These are phyloP conservation scores for Xiphorhynchus elegans DNA, from an alignment of 2,113 vertebrate species.

Conservation along the genomic window DNA sequence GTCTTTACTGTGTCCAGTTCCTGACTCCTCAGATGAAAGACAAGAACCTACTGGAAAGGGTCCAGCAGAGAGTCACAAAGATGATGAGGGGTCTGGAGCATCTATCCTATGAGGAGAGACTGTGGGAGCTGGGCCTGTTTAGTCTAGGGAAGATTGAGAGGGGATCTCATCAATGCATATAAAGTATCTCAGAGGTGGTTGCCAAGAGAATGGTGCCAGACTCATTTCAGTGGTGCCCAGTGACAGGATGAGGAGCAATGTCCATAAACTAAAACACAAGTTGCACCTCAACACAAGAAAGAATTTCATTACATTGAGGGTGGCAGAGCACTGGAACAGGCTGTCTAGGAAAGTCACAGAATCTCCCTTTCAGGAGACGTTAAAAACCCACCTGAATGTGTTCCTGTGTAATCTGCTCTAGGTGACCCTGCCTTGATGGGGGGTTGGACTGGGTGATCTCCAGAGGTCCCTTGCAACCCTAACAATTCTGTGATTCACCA, in stretches of 20 bases:
- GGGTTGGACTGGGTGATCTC: not conserved
- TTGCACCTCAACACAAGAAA: not conserved
- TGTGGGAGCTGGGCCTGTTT: not conserved
- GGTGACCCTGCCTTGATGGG: not conserved
- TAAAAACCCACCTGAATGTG: not conserved
- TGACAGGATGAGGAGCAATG: not conserved
- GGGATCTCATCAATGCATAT: not conserved
- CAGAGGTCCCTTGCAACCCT: not conserved
- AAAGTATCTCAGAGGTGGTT: not conserved
- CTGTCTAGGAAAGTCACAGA: not conserved
- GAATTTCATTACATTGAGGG: not conserved
- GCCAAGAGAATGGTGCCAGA: not conserved
- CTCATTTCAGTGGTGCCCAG: not conserved
- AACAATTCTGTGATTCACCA: not conserved
- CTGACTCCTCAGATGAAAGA: not conserved
- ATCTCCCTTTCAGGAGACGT: not conserved
- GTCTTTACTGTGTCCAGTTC: not conserved
- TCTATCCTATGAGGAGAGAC: not conserved
- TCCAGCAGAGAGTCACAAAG: not conserved
- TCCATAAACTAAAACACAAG: not conserved
- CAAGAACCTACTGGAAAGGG: not conserved
- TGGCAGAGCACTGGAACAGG: not conserved
- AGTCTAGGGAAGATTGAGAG: not conserved
- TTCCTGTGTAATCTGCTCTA: too few species aligned
- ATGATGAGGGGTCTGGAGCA: not conserved